phyloP scores from a whole-genome alignment of 2,888 invertebrate species.

The Blastobasis adustella region DNA sequence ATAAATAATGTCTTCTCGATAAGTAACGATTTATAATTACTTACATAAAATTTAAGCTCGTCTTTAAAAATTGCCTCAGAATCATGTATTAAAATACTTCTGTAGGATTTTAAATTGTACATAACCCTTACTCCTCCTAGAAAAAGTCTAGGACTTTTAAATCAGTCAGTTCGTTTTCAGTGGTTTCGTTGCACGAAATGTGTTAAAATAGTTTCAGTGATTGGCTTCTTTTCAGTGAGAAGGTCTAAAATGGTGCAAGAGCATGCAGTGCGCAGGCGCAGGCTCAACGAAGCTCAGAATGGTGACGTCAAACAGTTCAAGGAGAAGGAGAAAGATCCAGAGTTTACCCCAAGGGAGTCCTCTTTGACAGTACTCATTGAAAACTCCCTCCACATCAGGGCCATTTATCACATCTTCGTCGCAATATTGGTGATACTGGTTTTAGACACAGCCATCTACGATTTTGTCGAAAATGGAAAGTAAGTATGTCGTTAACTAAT shows the following conservation, averaged over 20 bases:
- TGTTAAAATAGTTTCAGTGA: no score
- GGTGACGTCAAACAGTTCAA: slow-evolving; percentile 25
- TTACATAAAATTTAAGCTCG: no score
- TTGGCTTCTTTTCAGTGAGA: slow-evolving; percentile 6
- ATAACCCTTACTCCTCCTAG: no score
- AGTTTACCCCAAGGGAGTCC: slow-evolving; percentile 83
- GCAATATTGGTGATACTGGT: slow-evolving; percentile 83
- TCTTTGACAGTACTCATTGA: slow-evolving; percentile 86
- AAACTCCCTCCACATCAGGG: slow-evolving; percentile 83
- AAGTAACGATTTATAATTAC: no score
- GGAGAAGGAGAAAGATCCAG: slow-evolving; percentile 25
- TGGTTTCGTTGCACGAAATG: no score
- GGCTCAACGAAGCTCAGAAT: slow-evolving; percentile 23
- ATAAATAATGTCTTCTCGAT: no score
- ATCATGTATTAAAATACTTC: no score
- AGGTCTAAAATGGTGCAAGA: slow-evolving; percentile 19
- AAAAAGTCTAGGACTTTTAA: no score
- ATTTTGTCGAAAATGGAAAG: slow-evolving; percentile 84
- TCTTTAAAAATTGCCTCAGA: no score
- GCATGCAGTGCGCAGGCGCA: slow-evolving; percentile 17
- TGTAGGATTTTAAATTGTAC: no score
- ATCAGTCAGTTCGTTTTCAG: no score
- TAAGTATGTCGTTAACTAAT: no score
- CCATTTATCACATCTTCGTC: slow-evolving; percentile 90
- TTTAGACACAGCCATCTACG: slow-evolving; percentile 82